Evolutionary conservation across 2,888 invertebrate species (phyloP), one percentile per base, ranked within the genome.

Genomic region (Ischnus inquisitorius): DNA sequence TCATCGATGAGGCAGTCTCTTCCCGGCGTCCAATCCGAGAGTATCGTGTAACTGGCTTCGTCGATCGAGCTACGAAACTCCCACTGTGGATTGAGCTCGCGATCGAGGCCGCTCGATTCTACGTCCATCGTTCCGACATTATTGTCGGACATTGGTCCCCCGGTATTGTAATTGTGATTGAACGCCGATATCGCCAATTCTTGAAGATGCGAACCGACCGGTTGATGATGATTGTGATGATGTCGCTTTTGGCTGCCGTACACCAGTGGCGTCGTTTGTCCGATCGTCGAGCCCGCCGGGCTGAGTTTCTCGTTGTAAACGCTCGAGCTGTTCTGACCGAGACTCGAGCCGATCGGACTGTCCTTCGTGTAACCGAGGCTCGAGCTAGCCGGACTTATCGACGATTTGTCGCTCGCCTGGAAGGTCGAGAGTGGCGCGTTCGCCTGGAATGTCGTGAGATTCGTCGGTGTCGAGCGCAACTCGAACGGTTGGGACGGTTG

Each of bases 1-100:
- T 97, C 97, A 90, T 97, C 97, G 75, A 93, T 92, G 81, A 93
- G 90, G 83, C 92, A 92, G 85, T 93, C 91, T 78, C 92, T 87
- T 69, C 91, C 91, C 6, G 93, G 93, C 46, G 93, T 91, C 93
- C 93, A 94, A 76, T 94, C 94, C 2, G 93, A 92, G 28, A 94
- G 86, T 82, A 93, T 92, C 6, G 93, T 93, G 80, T 93, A 93
- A 84, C 92, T 93, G 10, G 92, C 89, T 81, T 92, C 91, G 79
- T 93, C 93, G 75, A 91, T 85, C 12, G 90, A 89, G 64, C 88
- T 90, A 75, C 92, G 92, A 89, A 95, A 95, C 88, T 94, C 94
- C 95, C 95, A 95, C 87, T 95, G 94, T 0, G 95, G 94, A 91
- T 94, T 95, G 75, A 95, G 88, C 39, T 92, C 92, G 22, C 88